phyloP scores from a whole-genome alignment of 1,140 invertebrate genomes.

The Dreissena polymorpha region DNA sequence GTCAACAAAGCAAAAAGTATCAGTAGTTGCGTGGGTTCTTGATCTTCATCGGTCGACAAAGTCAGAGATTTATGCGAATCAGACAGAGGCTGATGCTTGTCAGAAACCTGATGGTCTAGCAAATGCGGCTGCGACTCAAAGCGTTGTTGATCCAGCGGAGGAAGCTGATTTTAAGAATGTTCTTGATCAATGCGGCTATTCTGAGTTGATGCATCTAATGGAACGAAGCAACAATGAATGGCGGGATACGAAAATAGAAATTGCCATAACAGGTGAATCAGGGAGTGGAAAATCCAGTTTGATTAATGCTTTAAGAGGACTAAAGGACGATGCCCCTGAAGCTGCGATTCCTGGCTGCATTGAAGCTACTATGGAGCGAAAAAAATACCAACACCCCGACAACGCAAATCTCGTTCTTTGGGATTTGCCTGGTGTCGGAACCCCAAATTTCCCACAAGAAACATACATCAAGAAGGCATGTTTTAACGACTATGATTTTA shows the following conservation, averaged over 20 bases:
- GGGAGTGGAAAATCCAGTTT: slow-evolving; percentile 13
- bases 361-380: neutral
- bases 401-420: slow-evolving; percentile 10
- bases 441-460: neutral
- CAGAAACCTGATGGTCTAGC: no score
- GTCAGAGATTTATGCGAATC: no score
- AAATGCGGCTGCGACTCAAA: no score
- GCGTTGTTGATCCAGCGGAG: no score
- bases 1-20: no score
- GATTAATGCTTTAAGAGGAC: slow-evolving; percentile 19
- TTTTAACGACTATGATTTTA: slow-evolving; percentile 11
- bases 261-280: slow-evolving; percentile 7
- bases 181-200: no score
- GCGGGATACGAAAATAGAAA: neutral
- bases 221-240: neutral
- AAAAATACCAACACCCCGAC: neutral
- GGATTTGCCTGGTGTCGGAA: slow-evolving; percentile 20
- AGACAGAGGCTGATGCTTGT: no score
- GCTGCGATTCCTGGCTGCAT: neutral
- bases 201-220: no score
- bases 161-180: no score
- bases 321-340: neutral
- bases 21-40: no score
- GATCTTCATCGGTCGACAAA: no score
- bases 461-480: neutral